phyloP scores from a whole-genome alignment of 2,113 vertebrate genomes.

The Grammomys surdaster region DNA sequence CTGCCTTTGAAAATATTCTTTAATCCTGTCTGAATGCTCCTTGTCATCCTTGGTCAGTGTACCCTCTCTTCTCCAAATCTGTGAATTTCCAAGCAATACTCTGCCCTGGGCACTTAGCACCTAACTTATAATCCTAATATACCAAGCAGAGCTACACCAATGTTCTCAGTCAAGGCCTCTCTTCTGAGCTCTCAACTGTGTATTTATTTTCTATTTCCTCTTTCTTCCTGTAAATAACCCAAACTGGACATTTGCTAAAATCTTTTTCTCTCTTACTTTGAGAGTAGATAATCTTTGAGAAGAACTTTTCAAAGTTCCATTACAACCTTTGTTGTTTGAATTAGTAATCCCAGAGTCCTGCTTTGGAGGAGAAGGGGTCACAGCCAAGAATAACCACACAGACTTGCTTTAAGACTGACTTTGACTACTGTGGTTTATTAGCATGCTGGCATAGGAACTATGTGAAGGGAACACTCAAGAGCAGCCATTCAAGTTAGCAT shows the following conservation, averaged over 20 bases:
- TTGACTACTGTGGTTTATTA: background rate
- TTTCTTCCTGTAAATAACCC: background rate
- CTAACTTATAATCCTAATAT: background rate
- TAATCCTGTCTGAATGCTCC: background rate
- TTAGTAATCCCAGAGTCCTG: background rate
- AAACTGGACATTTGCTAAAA: background rate
- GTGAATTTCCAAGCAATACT: background rate
- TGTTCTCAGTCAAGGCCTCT: background rate
- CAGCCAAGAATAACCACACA: background rate
- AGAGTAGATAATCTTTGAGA: no score
- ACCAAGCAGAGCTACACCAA: background rate
- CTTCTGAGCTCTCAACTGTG: background rate
- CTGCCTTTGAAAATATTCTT: conserved; percentile 8
- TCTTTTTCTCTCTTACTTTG: conserved; percentile 3
- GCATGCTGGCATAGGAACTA: background rate
- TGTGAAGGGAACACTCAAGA: background rate
- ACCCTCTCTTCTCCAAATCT: background rate
- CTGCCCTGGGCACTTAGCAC: background rate
- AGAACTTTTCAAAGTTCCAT: background rate
- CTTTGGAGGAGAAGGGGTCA: background rate
- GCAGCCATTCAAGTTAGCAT: background rate
- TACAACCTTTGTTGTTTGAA: background rate
- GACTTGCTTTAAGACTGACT: background rate
- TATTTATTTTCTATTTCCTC: background rate
- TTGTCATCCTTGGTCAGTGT: background rate